phyloP scores from a whole-genome alignment of 2,888 invertebrate genomes.

The Phortica magna region DNA sequence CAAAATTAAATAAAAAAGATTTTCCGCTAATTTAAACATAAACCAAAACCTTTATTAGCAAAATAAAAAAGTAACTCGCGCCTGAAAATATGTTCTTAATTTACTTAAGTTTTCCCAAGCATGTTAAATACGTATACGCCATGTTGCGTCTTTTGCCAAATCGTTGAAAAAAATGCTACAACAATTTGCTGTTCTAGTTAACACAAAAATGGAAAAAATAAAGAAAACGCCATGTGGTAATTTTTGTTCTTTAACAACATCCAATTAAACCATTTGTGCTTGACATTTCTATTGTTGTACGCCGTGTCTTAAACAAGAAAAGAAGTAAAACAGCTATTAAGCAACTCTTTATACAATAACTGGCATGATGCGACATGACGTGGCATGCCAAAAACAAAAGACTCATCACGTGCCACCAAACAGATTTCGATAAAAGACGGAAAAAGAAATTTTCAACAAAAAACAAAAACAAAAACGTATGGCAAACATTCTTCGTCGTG shows the following conservation, averaged over 20 bases:
- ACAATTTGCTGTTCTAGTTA: too few species aligned
- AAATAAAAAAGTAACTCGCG: too few species aligned
- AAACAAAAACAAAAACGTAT: not conserved
- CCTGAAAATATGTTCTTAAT: too few species aligned
- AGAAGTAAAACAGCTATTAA: not conserved
- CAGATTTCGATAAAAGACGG: not conserved
- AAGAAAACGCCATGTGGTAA: not conserved
- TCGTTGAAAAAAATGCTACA: too few species aligned
- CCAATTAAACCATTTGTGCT: constrained; percentile 15
- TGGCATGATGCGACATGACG: not conserved
- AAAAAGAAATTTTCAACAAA: not conserved
- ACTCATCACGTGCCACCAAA: not conserved
- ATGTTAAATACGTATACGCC: too few species aligned
- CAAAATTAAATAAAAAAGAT: too few species aligned
- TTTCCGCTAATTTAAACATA: too few species aligned
- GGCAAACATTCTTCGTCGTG: not conserved
- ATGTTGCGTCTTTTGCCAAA: too few species aligned
- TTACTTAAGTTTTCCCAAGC: too few species aligned
- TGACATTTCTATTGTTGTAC: not conserved
- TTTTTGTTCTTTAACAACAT: not conserved
- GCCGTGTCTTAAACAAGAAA: not conserved
- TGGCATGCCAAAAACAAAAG: not conserved
- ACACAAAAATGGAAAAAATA: not conserved
- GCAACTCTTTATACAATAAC: not conserved
- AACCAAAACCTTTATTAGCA: too few species aligned